Base-by-base conservation (phyloP, 2,888 invertebrate genomes). In the Amphipyra tragopoginis region DNA sequence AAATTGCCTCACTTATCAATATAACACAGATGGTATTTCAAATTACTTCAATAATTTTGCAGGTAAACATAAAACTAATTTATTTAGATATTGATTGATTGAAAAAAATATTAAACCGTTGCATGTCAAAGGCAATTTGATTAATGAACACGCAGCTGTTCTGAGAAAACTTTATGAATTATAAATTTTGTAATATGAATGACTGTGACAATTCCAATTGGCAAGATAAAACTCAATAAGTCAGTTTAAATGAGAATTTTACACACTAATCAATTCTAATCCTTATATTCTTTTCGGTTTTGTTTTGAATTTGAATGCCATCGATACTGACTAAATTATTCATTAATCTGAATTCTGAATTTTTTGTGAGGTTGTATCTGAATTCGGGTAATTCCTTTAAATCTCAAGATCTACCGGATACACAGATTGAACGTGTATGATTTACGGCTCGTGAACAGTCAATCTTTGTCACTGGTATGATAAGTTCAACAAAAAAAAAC, bases 81-180 rank as follows among this genome's bases (percentile, higher is more conserved):
- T 64, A 57, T 63, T 69, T 72, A n/a, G n/a, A n/a, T n/a, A n/a
- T n/a, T 72, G 67, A 67, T 59, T 60, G 62, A 60, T 73, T 71
- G 57, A 42, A 50, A 58, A 59, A 56, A 67, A 67, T 59, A 59
- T 56, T 44, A 59, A 47, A 53, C 43, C 34, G 43, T 56, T 63
- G 44, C 34, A 65, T 50, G 49, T 39, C 45, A 42, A 49, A 48
- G n/a, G 43, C 39, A 65, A 56, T 36, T 38, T 75, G 63, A 77
- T 77, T 60, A 75, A 74, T 71, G 64, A 54, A 47, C 36, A 48
- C 63, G 39, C 57, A 72, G 72, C 59, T 65, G 56, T 45, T 72
- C n/a, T 2, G 15, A 55, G 44, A 47, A 57, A 68, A 69, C 49
- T 55, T 73, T 54, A 21, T 26, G 38, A 69, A 66, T 72, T 53